These are phyloP conservation scores for Rissa tridactyla DNA, from an alignment of 2,113 vertebrate species.

Conservation along the genomic window DNA sequence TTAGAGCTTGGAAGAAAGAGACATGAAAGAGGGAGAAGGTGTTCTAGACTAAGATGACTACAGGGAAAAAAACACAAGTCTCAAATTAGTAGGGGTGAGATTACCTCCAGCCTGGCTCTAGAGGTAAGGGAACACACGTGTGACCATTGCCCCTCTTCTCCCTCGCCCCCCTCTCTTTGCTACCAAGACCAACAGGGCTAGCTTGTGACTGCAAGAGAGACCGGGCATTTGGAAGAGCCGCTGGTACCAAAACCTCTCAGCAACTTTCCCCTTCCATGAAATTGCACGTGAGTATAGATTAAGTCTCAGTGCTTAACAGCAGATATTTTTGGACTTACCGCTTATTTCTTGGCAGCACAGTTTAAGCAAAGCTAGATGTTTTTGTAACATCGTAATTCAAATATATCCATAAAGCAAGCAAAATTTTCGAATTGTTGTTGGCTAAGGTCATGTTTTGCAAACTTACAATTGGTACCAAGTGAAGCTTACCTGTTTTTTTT, in stretches of 20 bases:
- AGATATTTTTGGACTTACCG: slow-evolving; percentile 1
- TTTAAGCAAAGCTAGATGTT: slow-evolving; percentile 11
- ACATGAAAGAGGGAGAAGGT: background rate
- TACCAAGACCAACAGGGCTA: background rate
- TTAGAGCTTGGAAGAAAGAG: background rate
- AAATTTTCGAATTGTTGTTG: slow-evolving; percentile 22
- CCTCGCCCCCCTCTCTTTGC: background rate
- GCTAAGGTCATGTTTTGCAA: slow-evolving; percentile 13
- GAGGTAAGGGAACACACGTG: background rate
- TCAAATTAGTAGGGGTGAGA: background rate
- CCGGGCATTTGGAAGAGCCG: background rate
- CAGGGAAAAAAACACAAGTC: background rate
- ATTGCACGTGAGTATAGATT: background rate
- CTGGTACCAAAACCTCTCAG: background rate
- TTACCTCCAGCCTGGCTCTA: background rate
- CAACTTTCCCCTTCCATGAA: background rate
- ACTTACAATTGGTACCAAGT: slow-evolving; percentile 3
- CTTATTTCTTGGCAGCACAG: slow-evolving; percentile 12
- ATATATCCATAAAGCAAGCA: slow-evolving; percentile 40
- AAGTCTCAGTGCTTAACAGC: background rate
- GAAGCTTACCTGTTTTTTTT: slow-evolving; percentile 91
- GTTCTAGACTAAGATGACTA: background rate
- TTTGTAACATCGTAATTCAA: slow-evolving; percentile 32
- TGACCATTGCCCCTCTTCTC: background rate
- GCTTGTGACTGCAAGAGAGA: background rate